phyloP scores from a whole-genome alignment of 2,888 invertebrate species.

The Anorthoa munda region DNA sequence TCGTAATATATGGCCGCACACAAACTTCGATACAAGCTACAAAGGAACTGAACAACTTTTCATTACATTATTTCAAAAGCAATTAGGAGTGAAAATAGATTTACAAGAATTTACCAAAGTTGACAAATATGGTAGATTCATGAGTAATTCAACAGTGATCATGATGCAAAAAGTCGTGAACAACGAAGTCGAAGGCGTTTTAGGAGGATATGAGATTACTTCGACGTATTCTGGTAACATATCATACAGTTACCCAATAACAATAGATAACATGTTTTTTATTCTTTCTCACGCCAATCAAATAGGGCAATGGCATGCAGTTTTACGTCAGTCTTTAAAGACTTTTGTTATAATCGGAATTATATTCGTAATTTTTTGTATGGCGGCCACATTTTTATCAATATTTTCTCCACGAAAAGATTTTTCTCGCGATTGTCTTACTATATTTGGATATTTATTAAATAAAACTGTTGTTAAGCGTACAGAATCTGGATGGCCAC shows the following conservation, averaged over 20 bases:
- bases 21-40: slow-evolving; percentile 59
- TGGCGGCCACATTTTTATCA: slow-evolving; percentile 56
- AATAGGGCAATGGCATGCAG: slow-evolving; percentile 51
- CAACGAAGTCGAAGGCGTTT: slow-evolving; percentile 69
- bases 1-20: slow-evolving; percentile 68
- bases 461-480: slow-evolving; percentile 60
- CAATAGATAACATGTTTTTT: slow-evolving; percentile 51
- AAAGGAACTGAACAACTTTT: slow-evolving; percentile 66
- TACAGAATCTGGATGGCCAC: slow-evolving; percentile 59
- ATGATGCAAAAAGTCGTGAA: slow-evolving; percentile 63
- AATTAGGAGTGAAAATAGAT: slow-evolving; percentile 60
- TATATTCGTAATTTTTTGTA: slow-evolving; percentile 62
- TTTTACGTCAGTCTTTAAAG: slow-evolving; percentile 34
- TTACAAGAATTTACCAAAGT: slow-evolving; percentile 58
- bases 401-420: slow-evolving; percentile 66
- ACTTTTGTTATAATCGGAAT: slow-evolving; percentile 26
- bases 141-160: slow-evolving; percentile 54
- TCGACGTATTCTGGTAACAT: slow-evolving; percentile 24
- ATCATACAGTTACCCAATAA: slow-evolving; percentile 62
- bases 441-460: slow-evolving; percentile 71
- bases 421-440: slow-evolving; percentile 58
- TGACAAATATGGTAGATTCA: slow-evolving; percentile 68
- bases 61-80: slow-evolving; percentile 62
- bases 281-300: slow-evolving; percentile 54
- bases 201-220: slow-evolving; percentile 48